Evolutionary conservation across 2,888 invertebrate species (phyloP).

Genomic region (Orthosia gothica): DNA sequence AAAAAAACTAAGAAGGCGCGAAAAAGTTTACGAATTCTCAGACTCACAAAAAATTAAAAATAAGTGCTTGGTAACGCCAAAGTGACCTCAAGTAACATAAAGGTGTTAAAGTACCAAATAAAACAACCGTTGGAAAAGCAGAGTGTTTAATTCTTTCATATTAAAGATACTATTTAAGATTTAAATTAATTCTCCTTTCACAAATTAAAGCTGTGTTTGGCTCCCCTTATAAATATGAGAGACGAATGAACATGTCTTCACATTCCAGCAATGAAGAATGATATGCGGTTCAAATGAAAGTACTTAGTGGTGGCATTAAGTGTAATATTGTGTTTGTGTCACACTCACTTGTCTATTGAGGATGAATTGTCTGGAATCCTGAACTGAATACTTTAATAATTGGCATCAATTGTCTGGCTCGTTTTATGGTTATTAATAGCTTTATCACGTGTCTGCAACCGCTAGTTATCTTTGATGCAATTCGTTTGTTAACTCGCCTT

Average conservation of each 20-base stretch:
- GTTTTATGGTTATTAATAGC: slow-evolving; percentile 66
- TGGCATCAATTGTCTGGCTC: slow-evolving; percentile 72
- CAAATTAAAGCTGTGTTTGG: slow-evolving; percentile 8
- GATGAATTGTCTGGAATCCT: slow-evolving; percentile 66
- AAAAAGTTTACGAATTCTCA: no score
- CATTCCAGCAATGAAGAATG: slow-evolving; percentile 38
- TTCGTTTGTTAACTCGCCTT: slow-evolving; percentile 46
- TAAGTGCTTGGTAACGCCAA: no score
- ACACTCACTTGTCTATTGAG: slow-evolving; percentile 63
- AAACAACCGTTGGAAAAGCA: no score
- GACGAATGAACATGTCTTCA: slow-evolving; percentile 16
- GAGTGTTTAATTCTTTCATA: no score
- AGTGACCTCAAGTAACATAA: no score
- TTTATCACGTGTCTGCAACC: slow-evolving; percentile 60
- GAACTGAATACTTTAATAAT: slow-evolving; percentile 67
- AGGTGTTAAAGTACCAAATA: no score
- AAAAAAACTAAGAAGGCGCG: no score
- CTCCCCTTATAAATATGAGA: neutral
- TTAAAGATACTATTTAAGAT: no score
- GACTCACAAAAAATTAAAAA: no score
- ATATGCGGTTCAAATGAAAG: slow-evolving; percentile 49
- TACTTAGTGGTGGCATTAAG: slow-evolving; percentile 44
- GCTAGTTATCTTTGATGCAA: slow-evolving; percentile 58
- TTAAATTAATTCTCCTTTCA: neutral
- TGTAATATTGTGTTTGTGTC: slow-evolving; percentile 60